Evolutionary conservation across 1,140 invertebrate species (phyloP), one percentile per base, ranked within the genome.

Genomic region (Drosophila kurseongensis): DNA sequence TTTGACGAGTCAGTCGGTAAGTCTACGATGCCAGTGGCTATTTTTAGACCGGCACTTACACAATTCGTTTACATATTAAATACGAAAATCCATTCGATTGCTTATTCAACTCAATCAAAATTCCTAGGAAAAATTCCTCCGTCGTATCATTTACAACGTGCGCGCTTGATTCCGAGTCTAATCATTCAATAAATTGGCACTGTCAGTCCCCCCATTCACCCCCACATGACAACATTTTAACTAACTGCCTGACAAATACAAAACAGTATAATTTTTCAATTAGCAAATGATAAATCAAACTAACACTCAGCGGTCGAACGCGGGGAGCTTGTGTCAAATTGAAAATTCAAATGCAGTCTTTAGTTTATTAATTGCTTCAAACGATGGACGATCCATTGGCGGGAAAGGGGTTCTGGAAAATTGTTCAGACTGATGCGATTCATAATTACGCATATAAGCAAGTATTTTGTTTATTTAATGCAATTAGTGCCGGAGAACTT

Each of bases 201-300:
- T 88, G 79, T 82, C 82, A 82, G 41, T 12, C n/a, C 13, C 14
- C 18, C 23, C 44, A 9, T 2, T 45, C 62, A 60, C 73, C 71
- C 50, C 45, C 40, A 41, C 41, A 55, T 88, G 84, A 84, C 84
- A 88, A 80, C 79, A 89, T 75, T 89, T 88, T 80, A 88, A 84
- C 84, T 89, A 83, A 88, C 84, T 89, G 71, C 73, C 75, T 90
- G 81, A 86, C 86, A 85, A 90, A 82, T 90, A 72, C 57, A 48
- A 73, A 79, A 77, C 78, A 78, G 80, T 91, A 91, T 91, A 91
- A 91, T 91, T 91, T 91, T 89, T 88, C 88, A 91, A 91, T 91
- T 91, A 91, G 78, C 88, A 91, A 88, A 84, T 91, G 80, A 91
- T 91, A 91, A 91, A 91, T 91, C 89, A 91, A 89, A 84, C 75